Evolutionary conservation across 2,888 invertebrate genomes (phyloP), one percentile per base, ranked within the genome.

Genomic region (Macaria liturata): DNA sequence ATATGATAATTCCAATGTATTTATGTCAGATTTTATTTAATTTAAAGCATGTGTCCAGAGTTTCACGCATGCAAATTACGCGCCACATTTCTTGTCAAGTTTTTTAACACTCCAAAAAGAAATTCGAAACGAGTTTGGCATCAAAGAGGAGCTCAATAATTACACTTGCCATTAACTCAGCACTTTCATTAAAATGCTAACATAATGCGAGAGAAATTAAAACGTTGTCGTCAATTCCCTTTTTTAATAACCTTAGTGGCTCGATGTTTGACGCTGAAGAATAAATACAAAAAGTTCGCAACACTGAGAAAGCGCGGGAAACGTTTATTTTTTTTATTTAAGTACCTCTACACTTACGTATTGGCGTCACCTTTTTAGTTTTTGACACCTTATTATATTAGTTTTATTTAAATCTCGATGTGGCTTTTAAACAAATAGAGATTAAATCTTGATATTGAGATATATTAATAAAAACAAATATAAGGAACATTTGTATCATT

Each of bases 161-260:
- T 71, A 72, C 60, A 43, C 57, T 59, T 34, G 64, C 61, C 69
- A 68, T 73, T 66, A 71, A 71, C 54, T 63, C 61, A 30, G 67
- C 47, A 59, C 54, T 72, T 68, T 72, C 67, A 74, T 74, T 75
- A 72, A 70, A 59, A 57, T 45, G 55, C 59, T 68, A 68, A 71
- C 66, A 71, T 60, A 64, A 60, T 46, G 61, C 49, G 55, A 53
- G 58, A 56, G 66, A 72, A 69, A 72, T 74, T 69, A 71, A 73
- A 72, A 66, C 55, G 66, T 68, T 62, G 52, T 50, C 65, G 71
- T 72, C 66, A 66, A 69, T 71, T 65, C 59, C 40, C 52, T 49
- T 56, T 65, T 61, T 69, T 70, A 66, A 74, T 69, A 62, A 44
- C 57, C 67, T 66, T 62, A 66, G 61, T 62, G 54, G 51, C 53